Base-by-base conservation (phyloP, 2,888 invertebrate species). In the Parnassius glacialis region DNA sequence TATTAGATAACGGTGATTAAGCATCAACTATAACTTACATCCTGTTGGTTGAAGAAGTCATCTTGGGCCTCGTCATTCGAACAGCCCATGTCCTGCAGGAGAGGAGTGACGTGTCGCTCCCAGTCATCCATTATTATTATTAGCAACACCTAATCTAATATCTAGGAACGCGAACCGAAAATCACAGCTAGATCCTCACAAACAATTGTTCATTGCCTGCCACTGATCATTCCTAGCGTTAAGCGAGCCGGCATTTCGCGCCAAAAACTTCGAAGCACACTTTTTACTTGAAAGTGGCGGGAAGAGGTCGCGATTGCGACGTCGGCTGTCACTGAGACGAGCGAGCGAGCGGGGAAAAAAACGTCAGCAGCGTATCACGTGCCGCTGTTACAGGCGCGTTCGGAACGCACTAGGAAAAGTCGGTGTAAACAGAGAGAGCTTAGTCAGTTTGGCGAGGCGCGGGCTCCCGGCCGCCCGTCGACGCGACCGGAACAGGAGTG, bases 11-110 rank as follows among this genome's bases (percentile, higher is more conserved):
- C 16, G 42, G 44, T 45, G 52, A 41, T 42, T 51, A 59, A 53
- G 42, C 43, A 57, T 52, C 45, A 58, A 65, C 56, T 65, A 70
- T 70, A 65, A 91, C 93, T 92, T 86, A 93, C 93, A 78, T 93
- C 93, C 83, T 93, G 93, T 70, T 93, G 92, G 75, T 86, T 90
- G 84, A 93, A 93, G 85, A 92, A 93, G 83, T 93, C 93, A 70
- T 92, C 92, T 74, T 93, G 92, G 69, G 89, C 87, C 70, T 92
- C 92, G 77, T 90, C 91, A 72, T 84, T 88, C 67, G 90, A 80
- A 77, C 92, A 92, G 73, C 91, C 92, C 91, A 93, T 93, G 75
- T 93, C 93, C 79, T 93, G 93, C 67, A 93, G 85, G 65, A 93
- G 90, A 54, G 92, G 92, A 64, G 93, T 92, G 67, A 93, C 93